Conservation (phyloP, 1,140 invertebrate genomes). For the Onthophagus taurus region DNA sequence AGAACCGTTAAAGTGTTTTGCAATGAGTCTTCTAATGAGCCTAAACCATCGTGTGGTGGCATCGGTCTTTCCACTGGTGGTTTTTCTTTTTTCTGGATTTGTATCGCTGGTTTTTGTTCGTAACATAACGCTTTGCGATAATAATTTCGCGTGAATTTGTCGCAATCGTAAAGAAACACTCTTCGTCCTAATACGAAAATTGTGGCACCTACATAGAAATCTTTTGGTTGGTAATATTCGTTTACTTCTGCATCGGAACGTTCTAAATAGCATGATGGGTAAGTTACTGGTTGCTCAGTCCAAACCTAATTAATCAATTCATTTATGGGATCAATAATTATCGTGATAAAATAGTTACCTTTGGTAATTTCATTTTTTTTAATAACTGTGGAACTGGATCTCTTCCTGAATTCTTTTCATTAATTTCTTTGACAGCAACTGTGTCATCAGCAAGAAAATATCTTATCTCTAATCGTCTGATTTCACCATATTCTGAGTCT, state of each 20-base stretch:
- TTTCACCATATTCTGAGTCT: conserved; percentile 52
- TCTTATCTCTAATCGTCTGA: conserved; percentile 50
- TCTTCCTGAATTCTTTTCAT: conserved; percentile 55
- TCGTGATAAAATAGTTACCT: conserved; percentile 25
- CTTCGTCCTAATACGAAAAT: conserved; percentile 55
- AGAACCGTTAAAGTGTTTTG: conserved; percentile 57
- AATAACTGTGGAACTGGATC: conserved; percentile 66
- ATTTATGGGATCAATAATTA: background rate
- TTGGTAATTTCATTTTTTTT: conserved; percentile 63
- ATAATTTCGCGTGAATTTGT: conserved; percentile 69
- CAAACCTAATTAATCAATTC: too few species aligned
- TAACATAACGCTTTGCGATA: conserved; percentile 33
- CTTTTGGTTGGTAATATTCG: conserved; percentile 64
- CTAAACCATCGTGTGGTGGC: conserved; percentile 61
- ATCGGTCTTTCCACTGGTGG: conserved; percentile 22
- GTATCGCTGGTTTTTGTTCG: conserved; percentile 30
- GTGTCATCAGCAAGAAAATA: conserved; percentile 77
- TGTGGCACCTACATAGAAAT: conserved; percentile 64
- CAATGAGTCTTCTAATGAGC: conserved; percentile 64
- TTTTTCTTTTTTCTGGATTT: conserved; percentile 22
- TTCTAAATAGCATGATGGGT: conserved; percentile 51
- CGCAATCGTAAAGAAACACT: conserved; percentile 72
- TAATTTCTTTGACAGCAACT: conserved; percentile 63
- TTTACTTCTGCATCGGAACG: conserved; percentile 55
- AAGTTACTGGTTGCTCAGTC: conserved; percentile 52